Percentiles rank a stretch among this genome's conserved stretches.
Conservation (phyloP, 2,113 vertebrate genomes). For the Cyrtonyx montezumae region DNA sequence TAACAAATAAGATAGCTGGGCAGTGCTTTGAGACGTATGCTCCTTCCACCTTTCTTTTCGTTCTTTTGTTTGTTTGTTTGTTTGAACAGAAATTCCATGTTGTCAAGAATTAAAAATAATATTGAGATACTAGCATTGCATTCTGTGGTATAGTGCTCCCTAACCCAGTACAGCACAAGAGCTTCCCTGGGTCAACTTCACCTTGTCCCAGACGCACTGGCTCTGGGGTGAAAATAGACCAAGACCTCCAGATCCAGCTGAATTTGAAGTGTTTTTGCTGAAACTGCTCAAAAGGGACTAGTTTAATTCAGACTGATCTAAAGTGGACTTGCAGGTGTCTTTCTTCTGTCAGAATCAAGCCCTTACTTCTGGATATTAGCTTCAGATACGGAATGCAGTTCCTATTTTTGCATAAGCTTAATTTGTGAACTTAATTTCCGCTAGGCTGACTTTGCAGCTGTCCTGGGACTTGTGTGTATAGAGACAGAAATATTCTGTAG, state of each 20-base stretch:
- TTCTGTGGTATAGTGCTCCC: not conserved
- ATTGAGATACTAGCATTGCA: not conserved
- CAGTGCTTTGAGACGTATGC: not conserved
- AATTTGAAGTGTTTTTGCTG: not conserved
- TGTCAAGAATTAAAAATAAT: not conserved
- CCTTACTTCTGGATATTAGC: conserved; percentile 46
- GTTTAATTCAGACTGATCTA: not conserved
- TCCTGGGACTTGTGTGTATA: conserved; percentile 60
- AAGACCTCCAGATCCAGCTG: not conserved
- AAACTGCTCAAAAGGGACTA: not conserved
- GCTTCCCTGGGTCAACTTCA: not conserved
- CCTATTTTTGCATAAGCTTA: conserved; percentile 71
- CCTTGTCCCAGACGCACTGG: not conserved
- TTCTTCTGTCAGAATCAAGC: conserved; percentile 52
- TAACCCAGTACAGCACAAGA: not conserved
- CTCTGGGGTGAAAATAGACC: not conserved
- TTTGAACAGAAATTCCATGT: not conserved
- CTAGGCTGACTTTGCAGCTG: conserved; percentile 69
- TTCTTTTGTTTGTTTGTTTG: not conserved
- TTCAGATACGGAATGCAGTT: conserved; percentile 62
- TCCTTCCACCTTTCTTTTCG: not conserved
- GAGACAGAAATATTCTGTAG: conserved; percentile 56
- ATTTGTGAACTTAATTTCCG: conserved; percentile 71
- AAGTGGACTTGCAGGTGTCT: conserved; percentile 56
- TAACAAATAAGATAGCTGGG: not conserved